Percentiles rank a stretch among this genome's conserved stretches.
Conservation (phyloP, 2,797 vertebrate genomes). For the Remorina albescens region DNA sequence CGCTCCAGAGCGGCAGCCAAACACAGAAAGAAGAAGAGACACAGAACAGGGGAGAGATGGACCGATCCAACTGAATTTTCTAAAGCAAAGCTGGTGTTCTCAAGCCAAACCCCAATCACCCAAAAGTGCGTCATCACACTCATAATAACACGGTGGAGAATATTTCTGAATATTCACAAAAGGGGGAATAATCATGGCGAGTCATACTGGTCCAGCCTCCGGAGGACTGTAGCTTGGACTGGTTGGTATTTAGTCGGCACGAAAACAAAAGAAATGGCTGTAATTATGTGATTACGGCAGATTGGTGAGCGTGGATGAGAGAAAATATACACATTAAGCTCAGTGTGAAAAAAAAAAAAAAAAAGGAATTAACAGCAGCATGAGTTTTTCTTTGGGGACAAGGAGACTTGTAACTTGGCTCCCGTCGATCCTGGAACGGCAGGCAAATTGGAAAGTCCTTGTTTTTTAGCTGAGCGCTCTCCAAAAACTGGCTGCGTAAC, state of each 20-base stretch:
- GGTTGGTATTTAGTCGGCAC: slow-evolving; percentile 44
- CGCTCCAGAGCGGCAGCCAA: slow-evolving; percentile 26
- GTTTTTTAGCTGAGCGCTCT: slow-evolving; percentile 33
- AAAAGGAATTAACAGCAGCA: slow-evolving; percentile 35
- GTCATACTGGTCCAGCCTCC: slow-evolving; percentile 41
- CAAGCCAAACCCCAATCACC: slow-evolving; percentile 69
- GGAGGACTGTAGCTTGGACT: slow-evolving; percentile 39
- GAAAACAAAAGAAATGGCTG: slow-evolving; percentile 50
- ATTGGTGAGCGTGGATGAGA: slow-evolving; percentile 42
- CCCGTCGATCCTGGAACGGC: slow-evolving; percentile 56
- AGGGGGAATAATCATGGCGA: slow-evolving; percentile 39
- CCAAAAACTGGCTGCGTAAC: slow-evolving; percentile 22
- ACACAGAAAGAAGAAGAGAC: slow-evolving; percentile 34
- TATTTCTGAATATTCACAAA: slow-evolving; percentile 55
- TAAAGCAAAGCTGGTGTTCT: slow-evolving; percentile 33
- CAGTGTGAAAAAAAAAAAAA: slow-evolving; percentile 50
- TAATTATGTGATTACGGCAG: slow-evolving; percentile 66
- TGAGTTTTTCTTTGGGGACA: slow-evolving; percentile 46
- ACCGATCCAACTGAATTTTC: slow-evolving; percentile 49
- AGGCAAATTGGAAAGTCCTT: slow-evolving; percentile 41
- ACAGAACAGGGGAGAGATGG: slow-evolving; percentile 35
- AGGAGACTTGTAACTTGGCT: slow-evolving; percentile 54
- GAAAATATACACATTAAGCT: slow-evolving; percentile 28
- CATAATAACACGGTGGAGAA: slow-evolving; percentile 52
- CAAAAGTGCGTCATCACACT: slow-evolving; percentile 56